Conservation (phyloP, 1,140 invertebrate species). For the Spodoptera frugiperda region DNA sequence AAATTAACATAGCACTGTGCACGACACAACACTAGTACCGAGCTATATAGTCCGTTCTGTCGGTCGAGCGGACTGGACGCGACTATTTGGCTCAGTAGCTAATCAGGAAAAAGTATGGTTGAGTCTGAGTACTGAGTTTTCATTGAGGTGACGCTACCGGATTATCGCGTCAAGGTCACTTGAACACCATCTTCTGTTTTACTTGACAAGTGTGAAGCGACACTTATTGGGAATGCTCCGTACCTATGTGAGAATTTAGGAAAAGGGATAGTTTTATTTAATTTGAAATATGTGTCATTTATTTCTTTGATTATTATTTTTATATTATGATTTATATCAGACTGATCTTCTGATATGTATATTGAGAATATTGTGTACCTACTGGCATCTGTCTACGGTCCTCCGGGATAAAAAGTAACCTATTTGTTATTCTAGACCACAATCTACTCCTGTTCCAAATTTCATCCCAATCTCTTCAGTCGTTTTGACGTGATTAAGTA, state of each 20-base stretch:
- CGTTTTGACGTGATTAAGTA: no score
- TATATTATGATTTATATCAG: no score
- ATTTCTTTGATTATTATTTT: no score
- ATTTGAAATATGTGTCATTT: no score
- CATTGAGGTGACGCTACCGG: constrained; percentile 64
- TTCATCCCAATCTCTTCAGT: no score
- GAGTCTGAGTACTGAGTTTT: constrained; percentile 54
- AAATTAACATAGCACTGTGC: constrained; percentile 19
- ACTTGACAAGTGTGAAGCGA: constrained; percentile 14
- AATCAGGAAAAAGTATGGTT: constrained; percentile 74
- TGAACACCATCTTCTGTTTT: constrained; percentile 20
- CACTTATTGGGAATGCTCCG: background rate
- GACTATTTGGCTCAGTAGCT: constrained; percentile 63
- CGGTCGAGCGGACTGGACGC: constrained; percentile 38
- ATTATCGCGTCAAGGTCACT: constrained; percentile 55
- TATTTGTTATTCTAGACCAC: no score
- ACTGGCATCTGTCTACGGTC: no score
- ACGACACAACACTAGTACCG: background rate
- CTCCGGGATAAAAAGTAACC: no score
- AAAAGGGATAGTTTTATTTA: background rate
- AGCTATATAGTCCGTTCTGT: constrained; percentile 26
- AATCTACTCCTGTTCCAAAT: no score
- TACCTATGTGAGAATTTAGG: background rate
- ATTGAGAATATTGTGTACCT: no score
- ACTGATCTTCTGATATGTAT: no score